Base-by-base conservation (phyloP, 2,113 vertebrate species). In the Zosterops borbonicus region DNA sequence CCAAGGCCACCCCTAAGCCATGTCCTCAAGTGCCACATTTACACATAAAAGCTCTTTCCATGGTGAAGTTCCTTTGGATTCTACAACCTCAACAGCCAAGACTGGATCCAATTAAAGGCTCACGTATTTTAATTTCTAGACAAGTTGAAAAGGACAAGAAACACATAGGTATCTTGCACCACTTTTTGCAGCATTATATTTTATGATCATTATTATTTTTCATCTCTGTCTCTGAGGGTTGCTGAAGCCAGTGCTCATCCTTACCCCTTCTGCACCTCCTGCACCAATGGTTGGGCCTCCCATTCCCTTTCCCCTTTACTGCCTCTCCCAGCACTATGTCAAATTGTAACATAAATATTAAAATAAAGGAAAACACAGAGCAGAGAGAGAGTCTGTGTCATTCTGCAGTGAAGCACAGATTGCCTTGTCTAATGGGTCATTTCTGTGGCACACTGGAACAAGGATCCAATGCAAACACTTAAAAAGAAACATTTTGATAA, bases 241-340 rank as follows among this genome's bases (percentile, higher is more conserved):
- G 33, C 17, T 24, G 49, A 24, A 58, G 29, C 14, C 3, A 4
- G 5, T 18, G 29, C 21, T 42, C 28, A 27, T 41, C 46, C 29
- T 52, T 8, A 15, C 3, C 14, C 6, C 7, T 49, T 18, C 39
- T 46, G 41, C 16, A 60, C 20, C 11, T 59, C 63, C 59, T 56
- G 31, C 55, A 52, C 24, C 29, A 14, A 11, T 4, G 35, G 27
- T 5, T 37, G 47, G 11, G 24, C 2, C 4, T 42, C 25, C 50
- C 44, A 11, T 35, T 55, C n/a, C 41, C 19, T 49, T 29, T 9
- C 8, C n/a, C n/a, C 12, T 16, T 69, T 18, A 49, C 0, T 33
- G 6, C 27, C 33, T 65, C 17, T 13, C 16, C 52, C 1, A 1
- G 4, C 22, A 28, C 15, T 9, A 6, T 3, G 8, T 25, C 52